Conservation (phyloP, 2,113 vertebrate genomes). For the Piprites chloris region DNA sequence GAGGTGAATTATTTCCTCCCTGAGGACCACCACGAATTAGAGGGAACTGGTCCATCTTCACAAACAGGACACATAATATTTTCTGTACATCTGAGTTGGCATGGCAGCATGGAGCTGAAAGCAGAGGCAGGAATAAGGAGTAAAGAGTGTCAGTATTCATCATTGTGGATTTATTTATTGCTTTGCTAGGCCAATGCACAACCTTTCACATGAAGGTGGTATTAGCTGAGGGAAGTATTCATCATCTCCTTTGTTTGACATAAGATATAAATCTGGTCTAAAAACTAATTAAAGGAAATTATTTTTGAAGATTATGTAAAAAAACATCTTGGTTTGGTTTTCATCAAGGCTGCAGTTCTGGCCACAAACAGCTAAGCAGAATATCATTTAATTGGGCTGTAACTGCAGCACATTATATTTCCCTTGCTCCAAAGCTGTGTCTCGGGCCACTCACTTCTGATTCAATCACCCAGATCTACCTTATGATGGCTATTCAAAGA, state of each 20-base stretch:
- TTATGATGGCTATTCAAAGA: constrained; percentile 31
- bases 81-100: neutral
- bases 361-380: constrained; percentile 28
- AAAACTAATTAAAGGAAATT: constrained; percentile 27
- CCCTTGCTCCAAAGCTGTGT: neutral
- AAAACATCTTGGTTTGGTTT: neutral
- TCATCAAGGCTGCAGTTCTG: neutral
- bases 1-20: neutral
- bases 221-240: constrained; percentile 26
- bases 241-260: constrained; percentile 11
- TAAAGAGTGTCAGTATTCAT: neutral
- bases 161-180: neutral
- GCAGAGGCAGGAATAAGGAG: neutral
- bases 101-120: neutral
- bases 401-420: neutral
- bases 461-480: neutral
- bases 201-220: neutral
- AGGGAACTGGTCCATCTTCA: neutral
- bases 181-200: neutral
- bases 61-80: neutral
- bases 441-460: neutral
- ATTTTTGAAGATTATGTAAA: constrained; percentile 19
- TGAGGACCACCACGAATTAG: neutral
- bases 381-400: constrained; percentile 11
- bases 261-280: neutral